phyloP scores from a whole-genome alignment of 2,888 invertebrate genomes.

The Stramonita haemastoma region DNA sequence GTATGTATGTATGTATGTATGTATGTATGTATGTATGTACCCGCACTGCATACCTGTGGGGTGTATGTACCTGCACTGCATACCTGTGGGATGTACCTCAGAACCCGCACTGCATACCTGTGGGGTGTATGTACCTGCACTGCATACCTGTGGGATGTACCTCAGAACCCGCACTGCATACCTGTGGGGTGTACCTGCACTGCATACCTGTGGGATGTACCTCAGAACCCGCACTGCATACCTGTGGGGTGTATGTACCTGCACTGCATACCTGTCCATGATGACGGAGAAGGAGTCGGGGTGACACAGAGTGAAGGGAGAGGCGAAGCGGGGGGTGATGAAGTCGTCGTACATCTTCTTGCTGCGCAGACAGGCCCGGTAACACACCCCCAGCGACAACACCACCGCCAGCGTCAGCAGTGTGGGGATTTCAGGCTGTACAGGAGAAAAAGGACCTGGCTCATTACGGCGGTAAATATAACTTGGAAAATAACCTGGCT shows the following conservation, averaged over 20 bases:
- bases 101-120: too few relatives aligned
- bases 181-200: too few relatives aligned
- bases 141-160: too few relatives aligned
- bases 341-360: conserved; percentile 59
- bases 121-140: too few relatives aligned
- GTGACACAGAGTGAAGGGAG: conserved; percentile 55
- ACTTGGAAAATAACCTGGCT: too few relatives aligned
- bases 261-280: conserved; percentile 43
- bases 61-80: too few relatives aligned
- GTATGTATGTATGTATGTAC: too few relatives aligned
- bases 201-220: too few relatives aligned
- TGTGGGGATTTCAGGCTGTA: not conserved
- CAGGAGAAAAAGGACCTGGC: not conserved
- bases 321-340: conserved; percentile 56
- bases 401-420: conserved; percentile 64
- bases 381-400: conserved; percentile 71
- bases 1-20: too few relatives aligned
- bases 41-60: conserved; percentile 39
- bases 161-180: not conserved
- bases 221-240: too few relatives aligned
- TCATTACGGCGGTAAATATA: not conserved
- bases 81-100: too few relatives aligned
- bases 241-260: too few relatives aligned
- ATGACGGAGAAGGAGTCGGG: conserved; percentile 51
- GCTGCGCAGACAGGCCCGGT: conserved; percentile 66